These are phyloP conservation scores for Agapornis canus DNA, from an alignment of 2,797 vertebrate genomes.

Conservation along the genomic window DNA sequence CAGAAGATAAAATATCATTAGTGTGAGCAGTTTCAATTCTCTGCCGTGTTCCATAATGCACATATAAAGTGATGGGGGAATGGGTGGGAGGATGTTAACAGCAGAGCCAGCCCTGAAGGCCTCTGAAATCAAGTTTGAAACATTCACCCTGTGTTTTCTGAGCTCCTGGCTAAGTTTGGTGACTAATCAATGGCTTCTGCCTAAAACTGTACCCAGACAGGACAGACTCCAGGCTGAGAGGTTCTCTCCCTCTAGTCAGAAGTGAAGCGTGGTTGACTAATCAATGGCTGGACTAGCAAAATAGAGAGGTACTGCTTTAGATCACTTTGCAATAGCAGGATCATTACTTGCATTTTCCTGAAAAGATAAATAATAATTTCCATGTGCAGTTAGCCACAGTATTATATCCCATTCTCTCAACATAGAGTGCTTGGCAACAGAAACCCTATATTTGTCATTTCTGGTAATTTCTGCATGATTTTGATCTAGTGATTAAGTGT, in stretches of 20 bases:
- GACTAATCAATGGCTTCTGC: background rate
- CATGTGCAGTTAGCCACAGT: background rate
- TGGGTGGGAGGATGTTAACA: background rate
- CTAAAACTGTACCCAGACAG: background rate
- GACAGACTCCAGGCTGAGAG: background rate
- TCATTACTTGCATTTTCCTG: background rate
- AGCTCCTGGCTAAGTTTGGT: background rate
- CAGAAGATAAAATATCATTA: background rate
- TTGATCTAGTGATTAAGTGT: background rate
- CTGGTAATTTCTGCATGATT: background rate
- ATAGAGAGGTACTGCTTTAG: background rate
- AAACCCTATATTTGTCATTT: background rate
- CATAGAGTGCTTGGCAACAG: fast-evolving
- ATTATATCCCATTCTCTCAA: background rate
- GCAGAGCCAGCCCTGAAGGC: background rate
- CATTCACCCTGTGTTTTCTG: background rate
- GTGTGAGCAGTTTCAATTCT: background rate
- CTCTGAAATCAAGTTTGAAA: background rate
- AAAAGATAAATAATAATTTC: background rate
- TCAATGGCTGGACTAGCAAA: background rate
- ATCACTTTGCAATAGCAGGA: background rate
- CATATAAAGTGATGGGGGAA: background rate
- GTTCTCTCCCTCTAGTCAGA: background rate
- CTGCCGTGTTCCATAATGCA: background rate
- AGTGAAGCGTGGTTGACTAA: background rate